phyloP scores from a whole-genome alignment of 2,113 vertebrate species.

The Oreamnos americanus region DNA sequence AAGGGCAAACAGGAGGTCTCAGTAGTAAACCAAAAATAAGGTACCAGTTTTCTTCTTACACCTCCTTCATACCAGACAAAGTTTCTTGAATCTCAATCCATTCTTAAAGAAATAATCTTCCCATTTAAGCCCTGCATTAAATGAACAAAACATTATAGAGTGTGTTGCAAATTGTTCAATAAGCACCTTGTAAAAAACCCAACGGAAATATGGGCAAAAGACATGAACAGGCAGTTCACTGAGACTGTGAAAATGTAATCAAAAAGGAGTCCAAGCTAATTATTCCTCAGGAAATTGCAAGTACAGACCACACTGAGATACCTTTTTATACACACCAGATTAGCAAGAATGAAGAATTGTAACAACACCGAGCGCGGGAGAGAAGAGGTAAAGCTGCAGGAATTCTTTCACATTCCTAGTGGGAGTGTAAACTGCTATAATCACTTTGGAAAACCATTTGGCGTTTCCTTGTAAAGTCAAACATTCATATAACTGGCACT shows the following conservation, averaged over 20 bases:
- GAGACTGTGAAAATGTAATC: not conserved
- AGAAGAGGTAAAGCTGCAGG: not conserved
- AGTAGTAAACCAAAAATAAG: not conserved
- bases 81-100: not conserved
- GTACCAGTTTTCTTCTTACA: not conserved
- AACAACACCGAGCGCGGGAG: not conserved
- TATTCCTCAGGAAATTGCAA: not conserved
- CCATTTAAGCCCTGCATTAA: not conserved
- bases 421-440: not conserved
- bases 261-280: too few relatives aligned
- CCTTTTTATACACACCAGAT: not conserved
- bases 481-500: not conserved
- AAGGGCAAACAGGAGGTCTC: not conserved
- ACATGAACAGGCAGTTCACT: not conserved
- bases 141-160: not conserved
- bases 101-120: not conserved
- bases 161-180: not conserved
- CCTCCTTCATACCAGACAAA: not conserved
- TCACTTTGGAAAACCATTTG: not conserved
- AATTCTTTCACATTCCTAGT: not conserved
- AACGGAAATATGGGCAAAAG: not conserved
- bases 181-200: not conserved
- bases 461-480: not conserved
- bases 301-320: not conserved
- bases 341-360: not conserved